phyloP scores from a whole-genome alignment of 30 jellyfish, hydroid and myxozoan genomes.

The Euphysa ruthae region DNA sequence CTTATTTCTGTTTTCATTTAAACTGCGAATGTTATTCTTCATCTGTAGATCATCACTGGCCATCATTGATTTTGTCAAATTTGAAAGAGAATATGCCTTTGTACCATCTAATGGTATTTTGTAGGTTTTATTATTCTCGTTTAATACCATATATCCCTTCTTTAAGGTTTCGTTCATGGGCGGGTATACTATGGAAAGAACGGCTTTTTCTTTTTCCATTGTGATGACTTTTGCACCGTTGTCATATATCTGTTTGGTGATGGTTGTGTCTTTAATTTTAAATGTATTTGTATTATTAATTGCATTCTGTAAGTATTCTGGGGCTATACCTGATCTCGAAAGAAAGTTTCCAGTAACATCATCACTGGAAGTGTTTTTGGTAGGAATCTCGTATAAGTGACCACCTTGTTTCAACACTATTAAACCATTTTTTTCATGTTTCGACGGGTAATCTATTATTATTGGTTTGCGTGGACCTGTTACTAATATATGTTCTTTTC shows the following conservation, averaged over 20 bases:
- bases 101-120: constrained; percentile 20
- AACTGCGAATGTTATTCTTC: too few species aligned
- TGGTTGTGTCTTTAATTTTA: constrained; percentile 8
- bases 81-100: not conserved
- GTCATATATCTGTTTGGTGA: constrained; percentile 11
- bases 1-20: too few species aligned
- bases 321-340: constrained; percentile 6
- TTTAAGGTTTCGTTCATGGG: constrained; percentile 14
- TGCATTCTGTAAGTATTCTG: constrained; percentile 1
- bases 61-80: not conserved
- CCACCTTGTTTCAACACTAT: constrained; percentile 12
- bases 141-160: constrained; percentile 23
- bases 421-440: constrained; percentile 2
- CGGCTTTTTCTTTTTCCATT: constrained; percentile 25
- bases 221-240: constrained; percentile 32
- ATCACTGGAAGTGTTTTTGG: not conserved
- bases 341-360: constrained; percentile 1
- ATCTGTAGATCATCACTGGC: too few species aligned
- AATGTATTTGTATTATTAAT: constrained; percentile 12
- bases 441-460: constrained; percentile 12
- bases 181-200: constrained; percentile 14
- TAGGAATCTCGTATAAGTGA: constrained; percentile 5
- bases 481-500: constrained; percentile 1
- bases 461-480: constrained; percentile 9
- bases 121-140: constrained; percentile 13